A percentile compares a stretch with the other conserved stretches of the same genome.
phyloP scores from a whole-genome alignment of 2,113 vertebrate species.

The Chlamydotis undulata region DNA sequence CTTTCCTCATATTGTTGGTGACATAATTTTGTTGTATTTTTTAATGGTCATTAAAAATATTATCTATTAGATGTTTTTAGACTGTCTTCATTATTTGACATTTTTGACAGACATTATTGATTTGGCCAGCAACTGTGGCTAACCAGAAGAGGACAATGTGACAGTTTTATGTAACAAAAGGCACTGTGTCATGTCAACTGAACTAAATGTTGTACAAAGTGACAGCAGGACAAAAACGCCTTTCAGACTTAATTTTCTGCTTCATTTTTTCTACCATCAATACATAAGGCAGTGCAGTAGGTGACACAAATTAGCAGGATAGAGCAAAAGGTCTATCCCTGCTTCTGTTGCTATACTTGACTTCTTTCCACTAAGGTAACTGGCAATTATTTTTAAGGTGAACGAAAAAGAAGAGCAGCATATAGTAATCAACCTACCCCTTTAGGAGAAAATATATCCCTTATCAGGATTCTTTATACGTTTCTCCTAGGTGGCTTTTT shows the following conservation, averaged over 20 bases:
- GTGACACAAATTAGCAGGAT: slow-evolving; percentile 82
- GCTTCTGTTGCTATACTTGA: slow-evolving; percentile 76
- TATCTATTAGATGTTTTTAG: slow-evolving; percentile 69
- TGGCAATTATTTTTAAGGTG: slow-evolving; percentile 73
- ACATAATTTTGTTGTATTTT: slow-evolving; percentile 37
- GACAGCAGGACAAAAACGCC: slow-evolving; percentile 85
- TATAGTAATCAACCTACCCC: slow-evolving; percentile 76
- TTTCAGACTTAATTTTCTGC: slow-evolving; percentile 87
- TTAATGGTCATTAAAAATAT: slow-evolving; percentile 60
- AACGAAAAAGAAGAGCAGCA: slow-evolving; percentile 76
- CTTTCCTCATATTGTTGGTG: not conserved
- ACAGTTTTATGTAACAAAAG: slow-evolving; percentile 87
- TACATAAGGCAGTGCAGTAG: slow-evolving; percentile 77
- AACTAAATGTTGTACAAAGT: slow-evolving; percentile 84
- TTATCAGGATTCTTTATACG: slow-evolving; percentile 81
- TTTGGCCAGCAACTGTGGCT: slow-evolving; percentile 78
- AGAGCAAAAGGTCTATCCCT: slow-evolving; percentile 71
- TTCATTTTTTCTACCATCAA: slow-evolving; percentile 83
- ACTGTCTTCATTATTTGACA: slow-evolving; percentile 75
- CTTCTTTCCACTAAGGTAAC: slow-evolving; percentile 73
- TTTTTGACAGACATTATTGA: slow-evolving; percentile 84
- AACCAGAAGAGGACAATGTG: slow-evolving; percentile 83
- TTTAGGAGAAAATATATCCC: slow-evolving; percentile 78
- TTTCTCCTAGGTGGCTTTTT: slow-evolving; percentile 79
- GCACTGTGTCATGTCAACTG: slow-evolving; percentile 82